Evolutionary conservation across 2,888 invertebrate genomes (phyloP).

Genomic region (Drosophila anomalipes): DNA sequence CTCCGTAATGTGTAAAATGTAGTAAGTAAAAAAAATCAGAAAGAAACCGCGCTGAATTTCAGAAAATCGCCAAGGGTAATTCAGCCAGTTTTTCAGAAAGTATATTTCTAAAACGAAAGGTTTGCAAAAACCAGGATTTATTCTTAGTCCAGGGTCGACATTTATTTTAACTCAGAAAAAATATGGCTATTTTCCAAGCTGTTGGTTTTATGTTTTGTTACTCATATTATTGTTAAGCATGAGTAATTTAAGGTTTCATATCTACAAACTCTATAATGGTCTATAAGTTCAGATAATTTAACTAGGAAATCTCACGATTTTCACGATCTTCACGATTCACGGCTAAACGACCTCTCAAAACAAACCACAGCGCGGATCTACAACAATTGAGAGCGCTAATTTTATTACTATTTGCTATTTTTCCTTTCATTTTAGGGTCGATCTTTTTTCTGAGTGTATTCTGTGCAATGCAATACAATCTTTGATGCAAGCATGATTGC

Average conservation of each 20-base stretch:
- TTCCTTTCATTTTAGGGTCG: background rate
- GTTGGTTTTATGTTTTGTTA: background rate
- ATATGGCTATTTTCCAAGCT: background rate
- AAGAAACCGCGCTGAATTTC: rapidly evolving
- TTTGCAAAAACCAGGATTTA: too few relatives aligned
- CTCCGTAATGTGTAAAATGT: background rate
- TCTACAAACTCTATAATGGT: background rate
- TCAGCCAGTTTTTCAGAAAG: too few relatives aligned
- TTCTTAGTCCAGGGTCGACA: too few relatives aligned
- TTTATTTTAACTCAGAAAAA: too few relatives aligned
- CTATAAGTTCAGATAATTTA: background rate
- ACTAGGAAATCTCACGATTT: background rate
- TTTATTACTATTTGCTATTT: background rate
- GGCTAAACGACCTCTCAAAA: background rate
- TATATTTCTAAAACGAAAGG: too few relatives aligned
- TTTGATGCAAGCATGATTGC: background rate
- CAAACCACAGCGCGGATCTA: background rate
- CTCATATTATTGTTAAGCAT: background rate
- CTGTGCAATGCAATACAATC: background rate
- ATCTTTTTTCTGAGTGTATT: background rate
- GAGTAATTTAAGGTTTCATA: background rate
- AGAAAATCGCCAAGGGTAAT: too few relatives aligned
- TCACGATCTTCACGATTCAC: background rate
- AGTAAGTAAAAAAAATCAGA: background rate
- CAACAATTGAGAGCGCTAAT: background rate